Conservation (phyloP, 1,140 invertebrate species). For the Samia ricini region DNA sequence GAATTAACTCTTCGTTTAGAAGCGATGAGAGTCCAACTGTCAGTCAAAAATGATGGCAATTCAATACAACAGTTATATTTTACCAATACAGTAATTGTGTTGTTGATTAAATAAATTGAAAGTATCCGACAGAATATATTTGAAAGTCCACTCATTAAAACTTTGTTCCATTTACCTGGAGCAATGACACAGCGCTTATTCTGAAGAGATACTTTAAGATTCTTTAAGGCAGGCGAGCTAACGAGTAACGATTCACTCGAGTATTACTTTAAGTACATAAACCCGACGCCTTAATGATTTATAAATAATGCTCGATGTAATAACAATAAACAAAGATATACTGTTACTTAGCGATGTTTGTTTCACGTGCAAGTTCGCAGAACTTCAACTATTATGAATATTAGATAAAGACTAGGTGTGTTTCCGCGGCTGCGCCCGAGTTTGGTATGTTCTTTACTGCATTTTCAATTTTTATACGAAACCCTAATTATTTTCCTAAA, state of each 20-base stretch:
- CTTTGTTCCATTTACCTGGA: constrained; percentile 34
- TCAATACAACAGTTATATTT: neutral
- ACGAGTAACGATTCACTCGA: constrained; percentile 67
- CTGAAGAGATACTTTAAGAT: constrained; percentile 69
- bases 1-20: neutral
- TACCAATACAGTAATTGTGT: neutral
- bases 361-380: neutral
- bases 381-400: neutral
- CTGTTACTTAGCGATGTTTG: constrained; percentile 7
- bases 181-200: constrained; percentile 69
- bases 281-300: constrained; percentile 34
- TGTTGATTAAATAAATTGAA: constrained; percentile 2
- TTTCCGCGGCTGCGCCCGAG: too few species aligned
- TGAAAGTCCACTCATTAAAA: constrained; percentile 20
- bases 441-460: too few species aligned
- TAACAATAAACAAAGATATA: constrained; percentile 23
- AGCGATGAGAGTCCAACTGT: neutral
- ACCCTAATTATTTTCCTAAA: too few species aligned
- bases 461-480: too few species aligned
- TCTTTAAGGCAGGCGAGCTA: constrained; percentile 62
- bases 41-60: neutral
- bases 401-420: neutral
- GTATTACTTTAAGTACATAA: constrained; percentile 49
- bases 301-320: constrained; percentile 26
- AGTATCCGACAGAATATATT: constrained; percentile 1